Conservation (phyloP, 2,113 vertebrate species). For the Scalopus aquaticus region DNA sequence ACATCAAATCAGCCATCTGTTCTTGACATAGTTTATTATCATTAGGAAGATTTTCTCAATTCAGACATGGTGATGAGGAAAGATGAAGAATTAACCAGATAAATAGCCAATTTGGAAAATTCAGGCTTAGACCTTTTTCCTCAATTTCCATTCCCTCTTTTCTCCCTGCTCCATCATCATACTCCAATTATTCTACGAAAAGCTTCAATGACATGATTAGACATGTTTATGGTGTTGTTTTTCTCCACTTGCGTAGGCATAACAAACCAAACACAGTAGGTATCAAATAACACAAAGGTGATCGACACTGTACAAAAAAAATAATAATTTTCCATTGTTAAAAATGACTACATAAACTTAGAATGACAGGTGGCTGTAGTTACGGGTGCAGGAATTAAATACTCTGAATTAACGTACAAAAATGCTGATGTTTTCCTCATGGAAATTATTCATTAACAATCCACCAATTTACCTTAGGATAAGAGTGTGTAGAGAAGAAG, state of each 20-base stretch:
- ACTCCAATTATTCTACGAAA: constrained; percentile 73
- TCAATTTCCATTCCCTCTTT: constrained; percentile 67
- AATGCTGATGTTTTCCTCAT: neutral
- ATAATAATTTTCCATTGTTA: constrained; percentile 51
- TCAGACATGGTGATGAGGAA: constrained; percentile 79
- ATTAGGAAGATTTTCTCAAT: constrained; percentile 80
- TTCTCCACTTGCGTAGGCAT: constrained; percentile 44
- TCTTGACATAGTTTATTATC: constrained; percentile 81
- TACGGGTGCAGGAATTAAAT: constrained; percentile 57
- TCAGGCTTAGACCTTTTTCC: constrained; percentile 69
- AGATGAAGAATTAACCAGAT: constrained; percentile 80
- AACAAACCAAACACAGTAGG: constrained; percentile 38
- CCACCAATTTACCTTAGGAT: constrained; percentile 46
- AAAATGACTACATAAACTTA: constrained; percentile 51
- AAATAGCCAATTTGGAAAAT: constrained; percentile 81
- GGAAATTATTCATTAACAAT: constrained; percentile 60
- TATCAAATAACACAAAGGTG: constrained; percentile 51
- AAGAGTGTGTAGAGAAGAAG: constrained; percentile 46
- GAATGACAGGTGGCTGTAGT: constrained; percentile 29
- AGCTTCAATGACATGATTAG: constrained; percentile 62
- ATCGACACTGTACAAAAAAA: constrained; percentile 14
- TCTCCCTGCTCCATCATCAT: constrained; percentile 60
- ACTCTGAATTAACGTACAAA: constrained; percentile 24
- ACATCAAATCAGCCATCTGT: constrained; percentile 81
- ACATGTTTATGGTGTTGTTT: constrained; percentile 63